These are phyloP conservation scores for Mythimna loreyi DNA, from an alignment of 2,888 invertebrate genomes.

Conservation along the genomic window DNA sequence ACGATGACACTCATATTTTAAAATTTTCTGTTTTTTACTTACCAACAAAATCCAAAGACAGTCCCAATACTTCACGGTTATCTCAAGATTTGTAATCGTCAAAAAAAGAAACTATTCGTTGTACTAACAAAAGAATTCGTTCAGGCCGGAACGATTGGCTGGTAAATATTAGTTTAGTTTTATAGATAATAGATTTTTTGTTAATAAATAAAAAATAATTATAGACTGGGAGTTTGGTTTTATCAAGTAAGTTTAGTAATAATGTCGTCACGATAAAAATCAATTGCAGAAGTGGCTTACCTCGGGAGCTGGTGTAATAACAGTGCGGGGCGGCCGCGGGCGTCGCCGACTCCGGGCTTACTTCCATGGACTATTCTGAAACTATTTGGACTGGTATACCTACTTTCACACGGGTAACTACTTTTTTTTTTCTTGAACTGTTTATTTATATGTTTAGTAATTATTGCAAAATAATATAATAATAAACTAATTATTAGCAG, in stretches of 20 bases:
- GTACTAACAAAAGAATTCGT: constrained; percentile 57
- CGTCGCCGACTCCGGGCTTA: constrained; percentile 52
- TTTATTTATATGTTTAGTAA: too few relatives aligned
- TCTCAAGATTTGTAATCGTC: constrained; percentile 29
- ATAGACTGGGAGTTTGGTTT: constrained; percentile 69
- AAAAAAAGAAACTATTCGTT: constrained; percentile 55
- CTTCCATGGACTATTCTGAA: constrained; percentile 59
- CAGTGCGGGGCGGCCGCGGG: constrained; percentile 73
- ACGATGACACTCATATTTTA: neutral
- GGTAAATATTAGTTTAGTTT: constrained; percentile 73
- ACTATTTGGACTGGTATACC: constrained; percentile 29
- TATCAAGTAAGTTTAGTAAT: constrained; percentile 77
- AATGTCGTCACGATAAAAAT: constrained; percentile 88
- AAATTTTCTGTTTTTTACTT: constrained; percentile 8
- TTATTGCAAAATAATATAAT: too few relatives aligned
- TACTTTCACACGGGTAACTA: constrained; percentile 3
- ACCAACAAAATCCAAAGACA: constrained; percentile 23
- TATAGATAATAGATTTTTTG: constrained; percentile 76
- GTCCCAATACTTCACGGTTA: constrained; percentile 44
- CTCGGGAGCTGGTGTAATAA: constrained; percentile 84
- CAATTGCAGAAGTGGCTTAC: constrained; percentile 81
- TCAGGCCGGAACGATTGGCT: constrained; percentile 65
- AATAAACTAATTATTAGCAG: too few relatives aligned
- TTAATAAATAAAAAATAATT: constrained; percentile 77
- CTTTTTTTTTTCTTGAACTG: too few relatives aligned